Percentiles rank a stretch among this genome's conserved stretches.
Evolutionary conservation across 2,113 vertebrate species (phyloP).

Genomic region (Tychaedon coryphoeus): DNA sequence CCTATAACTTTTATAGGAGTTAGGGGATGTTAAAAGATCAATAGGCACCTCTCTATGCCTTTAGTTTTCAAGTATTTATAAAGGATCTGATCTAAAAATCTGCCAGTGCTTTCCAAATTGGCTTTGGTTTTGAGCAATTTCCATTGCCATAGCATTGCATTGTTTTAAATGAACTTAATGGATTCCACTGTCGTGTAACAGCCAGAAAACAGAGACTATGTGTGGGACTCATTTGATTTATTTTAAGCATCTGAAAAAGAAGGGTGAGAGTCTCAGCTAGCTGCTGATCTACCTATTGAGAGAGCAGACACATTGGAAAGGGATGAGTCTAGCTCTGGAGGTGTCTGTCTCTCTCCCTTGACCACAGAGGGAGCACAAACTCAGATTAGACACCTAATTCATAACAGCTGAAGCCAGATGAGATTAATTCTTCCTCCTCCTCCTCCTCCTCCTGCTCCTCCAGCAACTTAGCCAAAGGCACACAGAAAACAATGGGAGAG

Average conservation of each 20-base stretch:
- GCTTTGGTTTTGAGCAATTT: neutral
- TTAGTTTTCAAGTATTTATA: neutral
- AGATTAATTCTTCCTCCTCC: neutral
- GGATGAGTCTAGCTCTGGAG: neutral
- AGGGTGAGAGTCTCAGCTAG: neutral
- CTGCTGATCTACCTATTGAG: neutral
- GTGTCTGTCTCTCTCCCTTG: neutral
- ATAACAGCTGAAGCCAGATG: neutral
- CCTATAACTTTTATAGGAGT: neutral
- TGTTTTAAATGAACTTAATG: neutral
- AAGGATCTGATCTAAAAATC: neutral
- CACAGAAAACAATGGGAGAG: conserved; percentile 7
- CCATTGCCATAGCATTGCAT: neutral
- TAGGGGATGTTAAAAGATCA: neutral
- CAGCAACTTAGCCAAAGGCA: neutral
- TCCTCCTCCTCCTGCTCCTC: neutral
- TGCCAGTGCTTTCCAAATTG: neutral
- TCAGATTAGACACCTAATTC: neutral
- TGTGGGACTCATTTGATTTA: neutral
- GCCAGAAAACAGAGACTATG: neutral
- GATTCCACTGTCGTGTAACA: neutral
- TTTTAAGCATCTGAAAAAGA: neutral
- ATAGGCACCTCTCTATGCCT: neutral
- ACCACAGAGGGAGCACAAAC: neutral
- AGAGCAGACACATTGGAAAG: neutral